Percentiles rank a stretch among this genome's conserved stretches.
These are phyloP conservation scores for Varanus komodoensis DNA, from an alignment of 2,113 vertebrate species.

Conservation along the genomic window DNA sequence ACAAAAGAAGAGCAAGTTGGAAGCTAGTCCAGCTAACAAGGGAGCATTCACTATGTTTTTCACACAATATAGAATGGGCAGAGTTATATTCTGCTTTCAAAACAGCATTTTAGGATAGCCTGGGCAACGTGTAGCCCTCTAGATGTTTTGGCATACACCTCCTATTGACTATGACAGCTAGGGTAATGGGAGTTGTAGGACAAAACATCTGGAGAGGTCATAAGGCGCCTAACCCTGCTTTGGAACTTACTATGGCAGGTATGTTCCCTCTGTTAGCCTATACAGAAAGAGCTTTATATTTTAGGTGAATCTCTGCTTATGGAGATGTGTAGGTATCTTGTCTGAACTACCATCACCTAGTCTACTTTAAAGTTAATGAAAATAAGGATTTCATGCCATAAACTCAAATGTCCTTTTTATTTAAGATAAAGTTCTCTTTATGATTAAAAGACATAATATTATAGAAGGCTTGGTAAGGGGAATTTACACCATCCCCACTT, in stretches of 20 bases:
- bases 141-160: too few relatives aligned
- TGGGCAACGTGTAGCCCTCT: too few relatives aligned
- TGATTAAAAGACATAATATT: neutral
- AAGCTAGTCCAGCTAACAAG: neutral
- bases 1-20: neutral
- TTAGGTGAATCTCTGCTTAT: neutral
- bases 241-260: neutral
- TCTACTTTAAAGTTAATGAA: neutral
- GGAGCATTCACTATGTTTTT: neutral
- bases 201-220: too few relatives aligned
- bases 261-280: neutral
- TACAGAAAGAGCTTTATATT: neutral
- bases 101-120: neutral
- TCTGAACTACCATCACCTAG: neutral
- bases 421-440: neutral
- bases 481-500: slow-evolving; percentile 20
- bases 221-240: neutral
- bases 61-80: neutral
- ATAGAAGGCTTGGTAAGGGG: neutral
- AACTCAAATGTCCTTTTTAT: neutral
- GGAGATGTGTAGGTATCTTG: neutral
- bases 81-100: neutral
- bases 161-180: too few relatives aligned
- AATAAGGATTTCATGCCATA: neutral
- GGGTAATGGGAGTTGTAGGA: too few relatives aligned